Evolutionary conservation across 2,113 vertebrate genomes (phyloP).

Genomic region (Limanda limanda): DNA sequence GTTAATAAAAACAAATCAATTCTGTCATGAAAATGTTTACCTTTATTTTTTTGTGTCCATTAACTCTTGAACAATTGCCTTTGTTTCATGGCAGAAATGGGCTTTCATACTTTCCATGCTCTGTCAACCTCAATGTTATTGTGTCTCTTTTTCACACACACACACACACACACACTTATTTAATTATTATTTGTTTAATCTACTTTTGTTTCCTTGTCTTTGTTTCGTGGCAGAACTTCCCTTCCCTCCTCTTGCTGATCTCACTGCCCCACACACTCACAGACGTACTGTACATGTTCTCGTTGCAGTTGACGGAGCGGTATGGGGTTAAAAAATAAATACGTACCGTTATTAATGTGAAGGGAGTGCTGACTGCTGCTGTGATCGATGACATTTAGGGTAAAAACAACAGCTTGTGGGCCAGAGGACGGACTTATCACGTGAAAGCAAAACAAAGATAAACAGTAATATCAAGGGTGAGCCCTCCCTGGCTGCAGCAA

Average conservation of each 20-base stretch:
- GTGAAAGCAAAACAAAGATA: slow-evolving; percentile 60
- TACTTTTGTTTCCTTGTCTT: too few relatives aligned
- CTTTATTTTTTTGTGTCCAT: too few relatives aligned
- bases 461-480: slow-evolving; percentile 40
- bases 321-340: slow-evolving; percentile 43
- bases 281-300: background rate
- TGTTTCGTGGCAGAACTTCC: too few relatives aligned
- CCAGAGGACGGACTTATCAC: slow-evolving; percentile 54
- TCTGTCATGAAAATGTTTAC: too few relatives aligned
- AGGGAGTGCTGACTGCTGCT: slow-evolving; percentile 45
- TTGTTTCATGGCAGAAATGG: too few relatives aligned
- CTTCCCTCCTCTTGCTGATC: too few relatives aligned
- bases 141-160: too few relatives aligned
- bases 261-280: background rate
- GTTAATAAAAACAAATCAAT: too few relatives aligned
- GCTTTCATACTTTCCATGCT: too few relatives aligned
- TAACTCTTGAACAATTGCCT: too few relatives aligned
- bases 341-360: slow-evolving; percentile 52
- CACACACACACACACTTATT: background rate
- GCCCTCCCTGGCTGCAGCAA: slow-evolving; percentile 22
- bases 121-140: too few relatives aligned
- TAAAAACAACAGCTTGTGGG: slow-evolving; percentile 55
- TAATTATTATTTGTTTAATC: too few relatives aligned
- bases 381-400: slow-evolving; percentile 53
- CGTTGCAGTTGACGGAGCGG: background rate